phyloP scores from a whole-genome alignment of 2,797 vertebrate genomes.

The Tokudaia tokunoshimensis region DNA sequence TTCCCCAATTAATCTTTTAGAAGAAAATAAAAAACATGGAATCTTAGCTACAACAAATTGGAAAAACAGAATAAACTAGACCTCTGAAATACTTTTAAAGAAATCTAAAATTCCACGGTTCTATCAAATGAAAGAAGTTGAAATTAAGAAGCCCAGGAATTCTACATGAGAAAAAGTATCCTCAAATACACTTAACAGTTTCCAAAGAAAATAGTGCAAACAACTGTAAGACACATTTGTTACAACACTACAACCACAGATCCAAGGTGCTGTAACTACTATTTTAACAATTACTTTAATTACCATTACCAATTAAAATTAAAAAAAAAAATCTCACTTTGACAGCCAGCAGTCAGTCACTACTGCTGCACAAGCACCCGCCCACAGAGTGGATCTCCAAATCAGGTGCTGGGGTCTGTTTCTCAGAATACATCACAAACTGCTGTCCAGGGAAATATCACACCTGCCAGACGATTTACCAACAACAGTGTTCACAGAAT shows the following conservation, averaged over 20 bases:
- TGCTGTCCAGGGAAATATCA: constrained; percentile 54
- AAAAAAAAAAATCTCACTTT: constrained; percentile 39
- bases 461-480: constrained; percentile 57
- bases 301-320: constrained; percentile 4
- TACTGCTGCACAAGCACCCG: constrained; percentile 71
- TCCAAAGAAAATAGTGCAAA: constrained; percentile 23
- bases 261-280: neutral
- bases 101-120: constrained; percentile 38
- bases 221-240: constrained; percentile 26
- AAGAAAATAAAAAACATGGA: constrained; percentile 45
- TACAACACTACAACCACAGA: constrained; percentile 1
- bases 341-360: constrained; percentile 50
- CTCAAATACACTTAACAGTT: constrained; percentile 35
- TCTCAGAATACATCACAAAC: constrained; percentile 51
- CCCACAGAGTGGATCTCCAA: constrained; percentile 75
- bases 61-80: constrained; percentile 26
- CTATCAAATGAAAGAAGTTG: neutral
- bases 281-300: constrained; percentile 44
- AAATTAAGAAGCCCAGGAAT: constrained; percentile 35
- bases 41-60: constrained; percentile 9
- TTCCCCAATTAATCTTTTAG: constrained; percentile 62
- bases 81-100: constrained; percentile 44
- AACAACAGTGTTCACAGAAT: neutral
- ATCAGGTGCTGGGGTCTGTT: constrained; percentile 7
- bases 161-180: neutral